Percentiles rank a stretch among this genome's conserved stretches.
phyloP scores from a whole-genome alignment of 2,888 invertebrate species.

The Lumbricus terrestris region DNA sequence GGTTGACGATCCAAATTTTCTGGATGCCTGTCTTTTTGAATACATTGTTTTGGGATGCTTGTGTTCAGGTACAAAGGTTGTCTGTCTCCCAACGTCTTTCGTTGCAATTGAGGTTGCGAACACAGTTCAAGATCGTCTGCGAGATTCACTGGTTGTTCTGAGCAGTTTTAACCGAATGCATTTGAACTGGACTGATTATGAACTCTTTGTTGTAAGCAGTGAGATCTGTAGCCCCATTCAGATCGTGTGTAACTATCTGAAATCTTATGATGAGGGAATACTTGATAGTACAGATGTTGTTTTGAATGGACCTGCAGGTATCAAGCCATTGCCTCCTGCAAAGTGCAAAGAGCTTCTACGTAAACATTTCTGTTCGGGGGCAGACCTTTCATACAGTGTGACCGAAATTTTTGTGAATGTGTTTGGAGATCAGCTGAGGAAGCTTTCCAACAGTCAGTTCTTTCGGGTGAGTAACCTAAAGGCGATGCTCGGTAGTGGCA shows the following conservation, averaged over 20 bases:
- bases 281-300: not conserved
- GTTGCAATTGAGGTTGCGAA: conserved; percentile 11
- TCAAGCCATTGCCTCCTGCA: not conserved
- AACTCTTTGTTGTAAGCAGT: not conserved
- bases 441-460: conserved; percentile 15
- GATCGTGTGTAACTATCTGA: conserved; percentile 12
- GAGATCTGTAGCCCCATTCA: not conserved
- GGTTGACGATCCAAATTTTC: not conserved
- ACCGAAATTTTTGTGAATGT: conserved; percentile 13
- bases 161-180: not conserved
- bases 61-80: conserved; percentile 10
- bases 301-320: not conserved
- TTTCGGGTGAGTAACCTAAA: not conserved
- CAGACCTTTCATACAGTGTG: conserved; percentile 12
- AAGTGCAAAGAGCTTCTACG: not conserved
- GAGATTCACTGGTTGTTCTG: conserved; percentile 8
- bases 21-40: conserved; percentile 11
- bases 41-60: conserved; percentile 13
- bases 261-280: not conserved
- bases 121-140: conserved; percentile 5
- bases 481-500: not conserved
- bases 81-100: not conserved
- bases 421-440: conserved; percentile 10
- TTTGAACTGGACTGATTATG: not conserved
- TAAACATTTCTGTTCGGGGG: not conserved